These are phyloP conservation scores for Presbytis comata DNA, from an alignment of 2,797 vertebrate species.

Conservation along the genomic window DNA sequence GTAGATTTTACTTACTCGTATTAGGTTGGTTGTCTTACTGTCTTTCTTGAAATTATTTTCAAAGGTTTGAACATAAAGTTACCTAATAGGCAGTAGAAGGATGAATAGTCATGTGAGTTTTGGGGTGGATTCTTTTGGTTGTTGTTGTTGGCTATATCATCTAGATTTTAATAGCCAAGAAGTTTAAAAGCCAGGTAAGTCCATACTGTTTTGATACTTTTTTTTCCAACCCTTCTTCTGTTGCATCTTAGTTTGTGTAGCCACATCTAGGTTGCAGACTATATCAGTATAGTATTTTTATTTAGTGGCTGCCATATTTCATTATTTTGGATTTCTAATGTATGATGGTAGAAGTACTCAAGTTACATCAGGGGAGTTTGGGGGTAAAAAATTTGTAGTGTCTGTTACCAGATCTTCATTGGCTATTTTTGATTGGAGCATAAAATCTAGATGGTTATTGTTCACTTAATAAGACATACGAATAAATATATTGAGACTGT, in stretches of 20 bases:
- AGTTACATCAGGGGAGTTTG: neutral
- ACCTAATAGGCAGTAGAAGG: neutral
- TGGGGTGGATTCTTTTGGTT: neutral
- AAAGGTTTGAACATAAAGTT: neutral
- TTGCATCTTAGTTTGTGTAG: neutral
- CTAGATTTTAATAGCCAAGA: conserved; percentile 17
- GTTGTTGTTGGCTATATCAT: neutral
- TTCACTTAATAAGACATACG: neutral
- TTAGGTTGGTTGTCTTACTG: neutral
- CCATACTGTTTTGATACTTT: neutral
- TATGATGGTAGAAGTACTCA: neutral
- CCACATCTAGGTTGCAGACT: neutral
- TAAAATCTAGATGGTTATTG: conserved; percentile 19
- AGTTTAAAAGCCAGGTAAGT: neutral
- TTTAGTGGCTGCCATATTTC: neutral
- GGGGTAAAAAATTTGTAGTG: neutral
- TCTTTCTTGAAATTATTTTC: conserved; percentile 27
- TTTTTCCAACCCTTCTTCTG: neutral
- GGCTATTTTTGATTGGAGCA: neutral
- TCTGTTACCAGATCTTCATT: conserved; percentile 12
- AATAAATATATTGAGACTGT: conserved; percentile 16
- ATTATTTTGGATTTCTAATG: conserved; percentile 8
- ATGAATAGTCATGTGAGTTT: neutral
- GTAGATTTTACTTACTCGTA: neutral
- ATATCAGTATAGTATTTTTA: neutral